Evolutionary conservation across 2,797 vertebrate genomes (phyloP).

Genomic region (Pempheris klunzingeri): DNA sequence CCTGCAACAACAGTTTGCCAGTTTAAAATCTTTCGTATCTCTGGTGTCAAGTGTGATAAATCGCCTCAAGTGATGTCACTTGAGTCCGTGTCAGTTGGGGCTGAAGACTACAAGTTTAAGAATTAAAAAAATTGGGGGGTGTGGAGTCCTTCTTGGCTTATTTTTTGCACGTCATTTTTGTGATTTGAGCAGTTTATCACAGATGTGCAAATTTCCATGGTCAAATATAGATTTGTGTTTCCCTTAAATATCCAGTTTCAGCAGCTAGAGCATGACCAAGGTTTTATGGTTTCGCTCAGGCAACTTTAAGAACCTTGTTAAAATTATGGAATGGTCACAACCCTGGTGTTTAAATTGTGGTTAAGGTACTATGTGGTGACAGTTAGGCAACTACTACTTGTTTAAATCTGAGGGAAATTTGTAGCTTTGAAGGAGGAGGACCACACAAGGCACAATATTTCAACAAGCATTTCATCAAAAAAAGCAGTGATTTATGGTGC

Average conservation of each 20-base stretch:
- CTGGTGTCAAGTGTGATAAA: background rate
- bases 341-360: too few species aligned
- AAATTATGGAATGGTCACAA: too few species aligned
- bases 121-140: background rate
- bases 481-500: too few species aligned
- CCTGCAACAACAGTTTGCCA: too few species aligned
- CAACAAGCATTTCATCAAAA: background rate
- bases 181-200: background rate
- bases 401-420: background rate
- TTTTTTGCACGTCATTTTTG: background rate
- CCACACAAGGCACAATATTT: background rate
- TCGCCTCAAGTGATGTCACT: background rate
- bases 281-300: background rate
- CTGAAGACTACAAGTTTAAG: too few species aligned
- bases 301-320: too few species aligned
- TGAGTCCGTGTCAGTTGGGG: too few species aligned
- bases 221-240: background rate
- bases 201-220: background rate
- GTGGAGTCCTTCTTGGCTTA: background rate
- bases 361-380: background rate
- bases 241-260: background rate
- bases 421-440: too few species aligned
- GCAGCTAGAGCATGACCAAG: too few species aligned
- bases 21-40: too few species aligned
- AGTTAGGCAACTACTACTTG: background rate